Evolutionary conservation across 2,113 vertebrate genomes (phyloP), one percentile per base, ranked within the genome.

Genomic region (Brachyhypopomus gauderio): DNA sequence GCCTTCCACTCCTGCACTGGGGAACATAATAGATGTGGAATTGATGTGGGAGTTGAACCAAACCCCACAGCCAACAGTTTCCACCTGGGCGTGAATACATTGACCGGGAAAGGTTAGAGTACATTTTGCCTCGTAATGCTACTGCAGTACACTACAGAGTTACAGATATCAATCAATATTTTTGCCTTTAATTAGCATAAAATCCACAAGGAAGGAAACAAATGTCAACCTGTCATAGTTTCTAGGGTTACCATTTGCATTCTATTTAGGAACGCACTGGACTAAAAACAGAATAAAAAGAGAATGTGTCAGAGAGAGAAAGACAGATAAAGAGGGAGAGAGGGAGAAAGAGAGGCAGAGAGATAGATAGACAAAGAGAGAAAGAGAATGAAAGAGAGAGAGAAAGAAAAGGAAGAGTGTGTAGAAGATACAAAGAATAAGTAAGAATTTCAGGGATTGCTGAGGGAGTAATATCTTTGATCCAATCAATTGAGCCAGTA

Each of bases 161-260:
- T 16, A 41, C 71, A 84, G 58, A 85, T 76, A 80, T 80, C 77
- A 85, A 84, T 89, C 87, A 71, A 90, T 87, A 84, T 71, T 59
- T 27, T 20, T 25, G 67, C 78, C 82, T 79, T 81, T 82, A 85
- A 91, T 87, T 88, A 86, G 79, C 82, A 87, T 85, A 77, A 84
- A 80, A 83, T 83, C 12, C 76, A 85, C 73, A 55, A 81, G 20
- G 30, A 55, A 77, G 79, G 75, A 38, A 75, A 86, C 75, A 77
- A 89, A 86, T 71, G 76, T 83, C 84, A 78, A 62, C 76, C 62
- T 84, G 88, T 88, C 88, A 4, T 30, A 87, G 70, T 82, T 83
- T 78, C 58, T 3, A 5, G 77, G 63, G 86, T 85, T 86, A 86
- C 84, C 63, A 72, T 88, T 78, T 75, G 12, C 52, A 78, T 70